phyloP scores from a whole-genome alignment of 2,797 vertebrate genomes.

The Nasua narica region DNA sequence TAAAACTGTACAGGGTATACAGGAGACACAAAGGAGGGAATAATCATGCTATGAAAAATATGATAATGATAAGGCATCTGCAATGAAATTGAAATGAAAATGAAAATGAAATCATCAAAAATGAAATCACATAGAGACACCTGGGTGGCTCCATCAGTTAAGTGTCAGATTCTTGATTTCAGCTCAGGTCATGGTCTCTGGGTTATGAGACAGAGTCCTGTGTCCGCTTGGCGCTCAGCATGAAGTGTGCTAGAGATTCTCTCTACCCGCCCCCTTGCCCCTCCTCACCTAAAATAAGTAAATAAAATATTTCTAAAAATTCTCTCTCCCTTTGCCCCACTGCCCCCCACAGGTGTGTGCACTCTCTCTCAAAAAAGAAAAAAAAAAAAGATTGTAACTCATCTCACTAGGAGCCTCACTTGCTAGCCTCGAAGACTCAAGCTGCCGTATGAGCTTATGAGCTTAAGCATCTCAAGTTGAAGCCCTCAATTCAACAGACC shows the following conservation, averaged over 20 bases:
- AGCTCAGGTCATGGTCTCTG: neutral
- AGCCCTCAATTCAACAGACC: neutral
- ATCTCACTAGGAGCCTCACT: neutral
- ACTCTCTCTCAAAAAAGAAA: neutral
- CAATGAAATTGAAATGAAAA: neutral
- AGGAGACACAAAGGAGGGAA: neutral
- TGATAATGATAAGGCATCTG: neutral
- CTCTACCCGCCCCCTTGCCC: neutral
- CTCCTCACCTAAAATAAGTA: neutral
- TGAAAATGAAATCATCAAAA: neutral
- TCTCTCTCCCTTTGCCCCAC: neutral
- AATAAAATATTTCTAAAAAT: neutral
- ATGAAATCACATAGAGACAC: neutral
- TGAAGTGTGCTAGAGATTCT: neutral
- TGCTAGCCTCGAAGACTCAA: neutral
- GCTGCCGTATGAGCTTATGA: neutral
- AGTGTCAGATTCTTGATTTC: neutral
- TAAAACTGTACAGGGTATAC: neutral
- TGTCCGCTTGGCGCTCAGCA: accelerated
- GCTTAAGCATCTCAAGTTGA: neutral
- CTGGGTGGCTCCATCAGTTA: neutral
- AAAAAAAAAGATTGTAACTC: neutral
- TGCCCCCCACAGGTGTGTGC: neutral
- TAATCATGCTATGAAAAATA: neutral
- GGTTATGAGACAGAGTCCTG: neutral